These are phyloP conservation scores for Lithodes maja DNA, from an alignment of 2,888 invertebrate species.

Conservation along the genomic window DNA sequence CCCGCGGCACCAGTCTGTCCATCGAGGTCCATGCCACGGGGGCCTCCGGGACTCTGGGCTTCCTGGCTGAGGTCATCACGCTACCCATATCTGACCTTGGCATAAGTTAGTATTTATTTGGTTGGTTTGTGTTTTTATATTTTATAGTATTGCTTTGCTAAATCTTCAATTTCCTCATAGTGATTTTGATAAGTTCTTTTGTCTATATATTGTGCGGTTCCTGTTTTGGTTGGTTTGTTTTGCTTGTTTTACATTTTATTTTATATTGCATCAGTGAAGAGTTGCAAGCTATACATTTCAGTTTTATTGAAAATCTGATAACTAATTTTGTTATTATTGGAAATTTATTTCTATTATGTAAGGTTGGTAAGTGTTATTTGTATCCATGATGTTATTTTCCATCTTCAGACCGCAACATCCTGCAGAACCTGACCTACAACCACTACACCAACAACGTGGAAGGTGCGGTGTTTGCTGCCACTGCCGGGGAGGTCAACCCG, in stretches of 20 bases:
- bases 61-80: conserved; percentile 97
- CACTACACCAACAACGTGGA: conserved; percentile 87
- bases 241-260: no score
- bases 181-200: no score
- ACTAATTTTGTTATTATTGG: no score
- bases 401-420: conserved; percentile 87
- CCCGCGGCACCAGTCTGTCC: conserved; percentile 79
- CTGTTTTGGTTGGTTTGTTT: no score
- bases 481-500: conserved; percentile 96
- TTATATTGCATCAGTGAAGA: no score
- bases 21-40: conserved; percentile 95
- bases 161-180: no score
- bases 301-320: no score
- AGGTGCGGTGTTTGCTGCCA: conserved; percentile 90
- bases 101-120: conserved; percentile 82
- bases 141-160: no score
- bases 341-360: no score
- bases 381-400: not conserved
- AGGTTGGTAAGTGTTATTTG: no score
- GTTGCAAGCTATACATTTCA: no score
- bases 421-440: conserved; percentile 91
- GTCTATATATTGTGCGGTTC: no score
- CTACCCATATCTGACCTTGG: conserved; percentile 93
- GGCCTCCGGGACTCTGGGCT: conserved; percentile 94
- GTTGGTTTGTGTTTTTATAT: conserved; percentile 21